Percentiles rank a stretch among this genome's conserved stretches.
phyloP scores from a whole-genome alignment of 1,140 invertebrate genomes.

The Acromyrmex echinatior region DNA sequence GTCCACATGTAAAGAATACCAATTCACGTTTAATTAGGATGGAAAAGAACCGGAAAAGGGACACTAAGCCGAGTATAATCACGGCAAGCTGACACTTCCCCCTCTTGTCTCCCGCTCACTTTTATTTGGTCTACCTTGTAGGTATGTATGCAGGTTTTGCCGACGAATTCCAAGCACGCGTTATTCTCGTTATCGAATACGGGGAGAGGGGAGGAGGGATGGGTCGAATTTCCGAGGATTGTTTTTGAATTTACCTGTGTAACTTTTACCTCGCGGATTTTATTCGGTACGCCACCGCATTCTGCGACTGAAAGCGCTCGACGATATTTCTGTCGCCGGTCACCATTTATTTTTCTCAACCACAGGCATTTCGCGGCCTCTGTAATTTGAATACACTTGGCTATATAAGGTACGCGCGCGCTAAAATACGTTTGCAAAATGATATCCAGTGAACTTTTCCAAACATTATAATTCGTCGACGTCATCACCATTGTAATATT shows the following conservation, averaged over 20 bases:
- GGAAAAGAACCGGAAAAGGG: slow-evolving; percentile 20
- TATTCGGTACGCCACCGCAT: slow-evolving; percentile 50
- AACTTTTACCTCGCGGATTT: slow-evolving; percentile 60
- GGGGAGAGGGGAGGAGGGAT: background rate
- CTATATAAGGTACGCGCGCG: background rate
- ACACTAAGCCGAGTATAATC: slow-evolving; percentile 3
- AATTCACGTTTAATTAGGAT: slow-evolving; percentile 46
- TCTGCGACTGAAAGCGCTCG: slow-evolving; percentile 30
- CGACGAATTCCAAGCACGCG: slow-evolving; percentile 54
- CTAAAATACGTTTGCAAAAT: slow-evolving; percentile 4
- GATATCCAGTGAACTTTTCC: background rate
- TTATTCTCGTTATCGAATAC: slow-evolving; percentile 64
- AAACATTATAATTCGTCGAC: slow-evolving; percentile 12
- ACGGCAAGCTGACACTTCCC: background rate
- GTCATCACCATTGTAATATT: background rate
- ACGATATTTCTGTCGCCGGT: slow-evolving; percentile 56
- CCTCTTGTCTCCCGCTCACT: background rate
- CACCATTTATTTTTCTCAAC: slow-evolving; percentile 44
- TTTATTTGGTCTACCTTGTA: slow-evolving; percentile 36
- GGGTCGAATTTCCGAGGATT: slow-evolving; percentile 52
- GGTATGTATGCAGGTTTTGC: background rate
- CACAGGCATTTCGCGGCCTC: slow-evolving; percentile 5
- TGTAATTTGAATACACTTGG: slow-evolving; percentile 52
- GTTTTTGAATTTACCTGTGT: slow-evolving; percentile 64
- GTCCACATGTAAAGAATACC: slow-evolving; percentile 32